A percentile compares a stretch with the other conserved stretches of the same genome.
Conservation (phyloP, 92 coral and sea anemone species). For the Phenganax stokvisi region DNA sequence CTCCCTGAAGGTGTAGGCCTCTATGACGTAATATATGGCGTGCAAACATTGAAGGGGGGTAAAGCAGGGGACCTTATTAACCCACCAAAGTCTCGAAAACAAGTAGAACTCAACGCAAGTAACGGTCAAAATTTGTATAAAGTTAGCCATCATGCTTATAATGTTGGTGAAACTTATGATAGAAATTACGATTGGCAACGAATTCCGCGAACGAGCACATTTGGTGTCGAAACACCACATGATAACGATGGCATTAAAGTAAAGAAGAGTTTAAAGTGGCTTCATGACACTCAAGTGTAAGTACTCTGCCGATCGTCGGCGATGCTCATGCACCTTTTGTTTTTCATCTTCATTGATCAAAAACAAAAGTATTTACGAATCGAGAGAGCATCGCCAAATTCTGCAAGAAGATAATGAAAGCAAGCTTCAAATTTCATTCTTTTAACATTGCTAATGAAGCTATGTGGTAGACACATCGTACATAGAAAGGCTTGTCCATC, state of each 20-base stretch:
- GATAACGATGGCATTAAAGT: constrained; percentile 93
- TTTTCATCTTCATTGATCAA: too few relatives aligned
- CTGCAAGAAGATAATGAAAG: too few relatives aligned
- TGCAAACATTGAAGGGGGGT: constrained; percentile 89
- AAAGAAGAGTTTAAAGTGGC: constrained; percentile 86
- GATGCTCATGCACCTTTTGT: too few relatives aligned
- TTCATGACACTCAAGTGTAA: constrained; percentile 92
- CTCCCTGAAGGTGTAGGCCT: constrained; percentile 79
- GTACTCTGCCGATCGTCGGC: constrained; percentile 3
- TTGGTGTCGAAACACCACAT: constrained; percentile 96
- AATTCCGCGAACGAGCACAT: constrained; percentile 71
- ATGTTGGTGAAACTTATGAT: constrained; percentile 93
- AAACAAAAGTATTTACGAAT: too few relatives aligned
- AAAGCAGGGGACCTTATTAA: constrained; percentile 90
- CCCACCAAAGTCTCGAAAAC: constrained; percentile 72
- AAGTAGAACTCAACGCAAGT: constrained; percentile 62
- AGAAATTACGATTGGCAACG: constrained; percentile 90
- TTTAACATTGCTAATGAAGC: too few relatives aligned
- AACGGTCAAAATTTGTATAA: constrained; percentile 87
- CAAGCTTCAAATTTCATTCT: too few relatives aligned
- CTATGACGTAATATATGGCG: constrained; percentile 80
- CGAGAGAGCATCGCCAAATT: too few relatives aligned
- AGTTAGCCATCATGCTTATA: constrained; percentile 88
- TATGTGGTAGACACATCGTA: not conserved
- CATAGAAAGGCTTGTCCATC: not conserved